Percentiles rank a stretch among this genome's conserved stretches.
phyloP scores from a whole-genome alignment of 1,140 invertebrate species.

The Papilio glaucus region DNA sequence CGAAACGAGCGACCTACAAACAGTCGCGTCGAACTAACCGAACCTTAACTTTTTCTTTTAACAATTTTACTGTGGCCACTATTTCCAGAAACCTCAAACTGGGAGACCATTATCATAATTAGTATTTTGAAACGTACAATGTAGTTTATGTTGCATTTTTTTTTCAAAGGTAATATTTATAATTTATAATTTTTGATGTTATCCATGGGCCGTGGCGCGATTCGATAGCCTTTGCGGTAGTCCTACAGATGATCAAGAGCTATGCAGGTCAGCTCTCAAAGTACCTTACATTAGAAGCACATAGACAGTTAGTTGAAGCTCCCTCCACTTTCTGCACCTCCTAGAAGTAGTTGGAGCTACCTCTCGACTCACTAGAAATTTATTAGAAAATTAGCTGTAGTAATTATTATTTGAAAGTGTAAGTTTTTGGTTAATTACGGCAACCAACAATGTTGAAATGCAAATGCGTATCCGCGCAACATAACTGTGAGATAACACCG shows the following conservation, averaged over 20 bases:
- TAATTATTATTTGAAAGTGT: background rate
- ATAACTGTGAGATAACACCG: too few species aligned
- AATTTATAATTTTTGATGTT: slow-evolving; percentile 8
- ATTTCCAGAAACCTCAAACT: too few species aligned
- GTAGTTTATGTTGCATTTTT: background rate
- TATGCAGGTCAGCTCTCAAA: slow-evolving; percentile 13
- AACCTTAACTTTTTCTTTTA: too few species aligned
- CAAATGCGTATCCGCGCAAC: too few species aligned
- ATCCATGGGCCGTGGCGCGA: slow-evolving; percentile 13
- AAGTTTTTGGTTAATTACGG: background rate
- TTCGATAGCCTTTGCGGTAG: slow-evolving; percentile 15
- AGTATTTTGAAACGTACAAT: too few species aligned
- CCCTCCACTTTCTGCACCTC: background rate
- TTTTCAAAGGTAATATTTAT: slow-evolving; percentile 1
- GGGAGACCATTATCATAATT: too few species aligned
- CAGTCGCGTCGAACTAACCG: too few species aligned
- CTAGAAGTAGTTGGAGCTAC: slow-evolving; percentile 14
- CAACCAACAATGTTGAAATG: too few species aligned
- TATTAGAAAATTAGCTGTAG: background rate
- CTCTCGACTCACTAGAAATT: slow-evolving; percentile 7
- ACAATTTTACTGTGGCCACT: too few species aligned
- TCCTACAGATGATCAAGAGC: slow-evolving; percentile 21
- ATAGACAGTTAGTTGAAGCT: slow-evolving; percentile 1
- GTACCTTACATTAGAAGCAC: slow-evolving; percentile 7
- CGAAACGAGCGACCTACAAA: too few species aligned